Conservation (phyloP, 2,113 vertebrate genomes). For the Tautogolabrus adspersus region DNA sequence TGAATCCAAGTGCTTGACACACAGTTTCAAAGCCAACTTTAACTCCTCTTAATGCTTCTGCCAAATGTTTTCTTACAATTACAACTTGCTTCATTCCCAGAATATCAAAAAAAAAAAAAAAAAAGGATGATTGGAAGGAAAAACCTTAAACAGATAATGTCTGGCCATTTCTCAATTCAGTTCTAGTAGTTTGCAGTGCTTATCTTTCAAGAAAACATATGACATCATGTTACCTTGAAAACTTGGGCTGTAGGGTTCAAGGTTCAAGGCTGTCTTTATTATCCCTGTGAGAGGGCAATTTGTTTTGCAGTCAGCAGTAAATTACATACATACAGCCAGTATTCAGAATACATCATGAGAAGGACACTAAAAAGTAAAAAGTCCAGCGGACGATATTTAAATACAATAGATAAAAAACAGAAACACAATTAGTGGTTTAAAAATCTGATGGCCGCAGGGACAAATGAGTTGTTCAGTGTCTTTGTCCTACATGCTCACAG, state of each 20-base stretch:
- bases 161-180: background rate
- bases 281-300: background rate
- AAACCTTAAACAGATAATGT: constrained; percentile 14
- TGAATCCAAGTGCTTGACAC: background rate
- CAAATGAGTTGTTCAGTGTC: no score
- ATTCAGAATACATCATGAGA: no score
- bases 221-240: background rate
- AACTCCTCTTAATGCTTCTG: constrained; percentile 9
- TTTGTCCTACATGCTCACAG: no score
- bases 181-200: background rate
- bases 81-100: background rate
- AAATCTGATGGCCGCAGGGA: no score
- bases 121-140: background rate
- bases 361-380: no score
- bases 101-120: constrained; percentile 26
- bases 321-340: no score
- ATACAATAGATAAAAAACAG: no score
- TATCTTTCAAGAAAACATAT: constrained; percentile 5
- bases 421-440: no score
- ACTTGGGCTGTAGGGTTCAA: background rate
- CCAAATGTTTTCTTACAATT: constrained; percentile 5
- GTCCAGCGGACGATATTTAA: no score
- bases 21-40: constrained; percentile 8
- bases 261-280: background rate
- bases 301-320: no score